These are phyloP conservation scores for Montipora efflorescens DNA, from an alignment of 64 coral and sea anemone species.

Conservation along the genomic window DNA sequence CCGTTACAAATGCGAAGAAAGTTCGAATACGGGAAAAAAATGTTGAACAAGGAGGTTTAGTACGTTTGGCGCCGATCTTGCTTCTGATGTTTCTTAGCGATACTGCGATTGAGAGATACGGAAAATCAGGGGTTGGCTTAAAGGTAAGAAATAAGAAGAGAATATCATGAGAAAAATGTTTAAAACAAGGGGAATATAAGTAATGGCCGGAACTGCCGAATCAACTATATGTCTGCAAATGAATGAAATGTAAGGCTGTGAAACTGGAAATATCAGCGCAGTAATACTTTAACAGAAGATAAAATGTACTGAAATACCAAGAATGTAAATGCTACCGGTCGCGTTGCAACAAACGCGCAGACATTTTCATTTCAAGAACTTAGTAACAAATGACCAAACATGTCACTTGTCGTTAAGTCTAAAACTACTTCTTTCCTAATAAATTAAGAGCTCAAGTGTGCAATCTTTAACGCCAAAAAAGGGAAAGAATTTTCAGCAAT, in stretches of 20 bases:
- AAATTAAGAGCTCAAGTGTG: background rate
- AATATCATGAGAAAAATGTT: background rate
- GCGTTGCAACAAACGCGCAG: background rate
- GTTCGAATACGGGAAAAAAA: too few species aligned
- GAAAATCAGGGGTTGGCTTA: background rate
- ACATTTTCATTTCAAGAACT: background rate
- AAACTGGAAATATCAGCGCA: background rate
- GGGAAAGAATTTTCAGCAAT: background rate
- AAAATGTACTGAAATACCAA: background rate
- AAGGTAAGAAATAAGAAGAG: background rate
- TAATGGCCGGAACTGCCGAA: background rate
- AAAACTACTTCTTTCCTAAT: background rate
- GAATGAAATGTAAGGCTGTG: background rate
- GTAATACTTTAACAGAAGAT: background rate
- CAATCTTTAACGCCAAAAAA: background rate
- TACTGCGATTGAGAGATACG: too few species aligned
- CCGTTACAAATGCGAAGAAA: too few species aligned
- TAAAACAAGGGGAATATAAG: background rate
- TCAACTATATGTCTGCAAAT: background rate
- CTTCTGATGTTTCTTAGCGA: too few species aligned
- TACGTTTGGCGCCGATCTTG: too few species aligned
- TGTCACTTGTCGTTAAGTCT: background rate
- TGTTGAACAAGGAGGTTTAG: too few species aligned
- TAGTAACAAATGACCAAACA: background rate
- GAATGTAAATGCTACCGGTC: background rate